phyloP scores from a whole-genome alignment of 2,113 vertebrate species.

The Tragulus kanchil region DNA sequence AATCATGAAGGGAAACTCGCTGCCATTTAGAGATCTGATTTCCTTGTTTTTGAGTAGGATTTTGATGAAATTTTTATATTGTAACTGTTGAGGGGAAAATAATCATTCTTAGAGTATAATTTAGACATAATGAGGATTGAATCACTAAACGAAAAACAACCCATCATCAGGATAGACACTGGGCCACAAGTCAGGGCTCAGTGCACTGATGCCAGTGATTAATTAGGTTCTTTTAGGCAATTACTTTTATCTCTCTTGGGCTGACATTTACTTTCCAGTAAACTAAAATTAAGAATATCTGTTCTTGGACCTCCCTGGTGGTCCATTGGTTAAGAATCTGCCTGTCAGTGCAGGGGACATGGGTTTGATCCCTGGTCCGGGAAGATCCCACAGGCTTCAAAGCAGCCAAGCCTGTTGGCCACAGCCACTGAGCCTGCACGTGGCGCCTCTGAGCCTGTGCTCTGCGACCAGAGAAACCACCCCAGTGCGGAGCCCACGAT shows the following conservation, averaged over 20 bases:
- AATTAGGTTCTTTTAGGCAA: not conserved
- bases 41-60: not conserved
- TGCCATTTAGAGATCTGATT: not conserved
- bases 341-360: not conserved
- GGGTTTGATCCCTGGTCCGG: not conserved
- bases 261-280: conserved; percentile 32
- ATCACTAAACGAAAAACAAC: conserved; percentile 7
- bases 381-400: not conserved
- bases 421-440: not conserved
- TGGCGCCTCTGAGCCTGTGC: not conserved
- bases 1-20: not conserved
- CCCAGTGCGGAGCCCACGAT: not conserved
- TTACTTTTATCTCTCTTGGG: not conserved
- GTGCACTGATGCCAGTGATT: not conserved
- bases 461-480: not conserved
- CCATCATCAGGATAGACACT: not conserved
- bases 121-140: not conserved
- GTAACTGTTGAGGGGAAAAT: conserved; percentile 1
- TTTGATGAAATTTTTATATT: conserved; percentile 47
- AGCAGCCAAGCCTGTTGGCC: not conserved
- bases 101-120: conserved; percentile 43
- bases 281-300: not conserved
- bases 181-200: not conserved
- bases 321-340: not conserved
- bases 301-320: not conserved